Evolutionary conservation across 2,113 vertebrate genomes (phyloP).

Genomic region (Vanacampus margaritifer): DNA sequence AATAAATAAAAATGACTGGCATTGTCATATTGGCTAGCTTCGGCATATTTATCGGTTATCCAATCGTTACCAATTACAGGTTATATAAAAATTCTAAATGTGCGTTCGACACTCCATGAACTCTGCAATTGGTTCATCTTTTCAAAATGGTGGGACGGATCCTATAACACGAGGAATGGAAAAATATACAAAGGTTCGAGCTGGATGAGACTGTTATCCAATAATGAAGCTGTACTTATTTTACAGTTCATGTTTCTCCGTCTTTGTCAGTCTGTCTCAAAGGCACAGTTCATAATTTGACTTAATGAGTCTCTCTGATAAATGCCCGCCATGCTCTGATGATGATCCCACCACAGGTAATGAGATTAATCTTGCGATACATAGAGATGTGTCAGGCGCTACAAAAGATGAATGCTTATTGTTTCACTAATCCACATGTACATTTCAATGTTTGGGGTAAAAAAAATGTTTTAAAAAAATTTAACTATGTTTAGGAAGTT

Average conservation of each 20-base stretch:
- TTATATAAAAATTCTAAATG: constrained; percentile 17
- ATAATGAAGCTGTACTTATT: constrained; percentile 37
- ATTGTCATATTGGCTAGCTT: neutral
- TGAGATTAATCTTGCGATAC: constrained; percentile 51
- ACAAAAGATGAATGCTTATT: neutral
- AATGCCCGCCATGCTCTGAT: constrained; percentile 28
- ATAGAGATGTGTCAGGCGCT: constrained; percentile 12
- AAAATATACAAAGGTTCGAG: constrained; percentile 26
- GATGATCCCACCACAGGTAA: constrained; percentile 43
- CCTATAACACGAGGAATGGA: constrained; percentile 10
- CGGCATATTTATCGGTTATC: neutral
- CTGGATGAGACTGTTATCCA: constrained; percentile 32
- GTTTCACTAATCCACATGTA: neutral
- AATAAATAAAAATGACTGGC: neutral
- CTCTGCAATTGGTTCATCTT: constrained; percentile 12
- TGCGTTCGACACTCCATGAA: constrained; percentile 28
- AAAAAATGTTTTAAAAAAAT: neutral
- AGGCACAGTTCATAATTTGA: constrained; percentile 32
- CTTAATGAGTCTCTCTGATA: constrained; percentile 34
- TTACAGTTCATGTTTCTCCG: constrained; percentile 17
- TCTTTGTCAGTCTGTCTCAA: constrained; percentile 7
- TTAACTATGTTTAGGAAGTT: neutral
- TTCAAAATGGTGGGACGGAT: constrained; percentile 11
- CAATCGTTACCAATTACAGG: neutral
- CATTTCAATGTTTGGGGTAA: neutral